phyloP scores from a whole-genome alignment of 2,113 vertebrate genomes.

The Phyllostomus discolor region DNA sequence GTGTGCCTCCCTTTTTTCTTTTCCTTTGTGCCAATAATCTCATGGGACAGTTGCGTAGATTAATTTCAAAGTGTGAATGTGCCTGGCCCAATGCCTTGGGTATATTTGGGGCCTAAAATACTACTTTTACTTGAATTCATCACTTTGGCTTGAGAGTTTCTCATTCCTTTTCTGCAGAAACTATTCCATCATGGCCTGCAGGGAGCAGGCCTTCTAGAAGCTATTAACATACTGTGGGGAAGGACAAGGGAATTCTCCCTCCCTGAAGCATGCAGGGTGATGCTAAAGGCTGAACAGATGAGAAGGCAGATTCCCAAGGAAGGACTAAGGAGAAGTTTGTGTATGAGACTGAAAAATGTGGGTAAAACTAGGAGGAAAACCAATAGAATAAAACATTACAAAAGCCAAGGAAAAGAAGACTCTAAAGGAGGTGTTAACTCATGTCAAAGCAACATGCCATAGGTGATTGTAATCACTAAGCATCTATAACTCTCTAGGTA shows the following conservation, averaged over 20 bases:
- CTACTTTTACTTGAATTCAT: background rate
- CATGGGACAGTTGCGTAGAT: background rate
- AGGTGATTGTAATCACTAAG: background rate
- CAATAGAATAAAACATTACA: background rate
- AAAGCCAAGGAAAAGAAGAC: background rate
- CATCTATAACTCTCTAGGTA: background rate
- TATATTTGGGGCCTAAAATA: background rate
- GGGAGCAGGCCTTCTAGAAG: background rate
- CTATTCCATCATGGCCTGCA: background rate
- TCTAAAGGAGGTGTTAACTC: background rate
- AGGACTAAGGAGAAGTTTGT: background rate
- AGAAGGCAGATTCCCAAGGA: background rate
- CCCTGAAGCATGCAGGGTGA: background rate
- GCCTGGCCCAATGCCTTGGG: background rate
- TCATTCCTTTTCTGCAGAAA: background rate
- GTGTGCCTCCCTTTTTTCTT: rapidly evolving
- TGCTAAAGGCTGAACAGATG: background rate
- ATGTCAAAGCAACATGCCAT: background rate
- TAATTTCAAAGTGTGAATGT: background rate
- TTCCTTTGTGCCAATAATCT: background rate
- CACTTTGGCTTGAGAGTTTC: background rate
- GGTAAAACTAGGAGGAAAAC: background rate
- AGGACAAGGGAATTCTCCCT: background rate
- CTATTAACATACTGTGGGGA: background rate
- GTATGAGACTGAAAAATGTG: background rate